Base-by-base conservation (phyloP, 2,888 invertebrate genomes). In the Pediacus dermestoides region DNA sequence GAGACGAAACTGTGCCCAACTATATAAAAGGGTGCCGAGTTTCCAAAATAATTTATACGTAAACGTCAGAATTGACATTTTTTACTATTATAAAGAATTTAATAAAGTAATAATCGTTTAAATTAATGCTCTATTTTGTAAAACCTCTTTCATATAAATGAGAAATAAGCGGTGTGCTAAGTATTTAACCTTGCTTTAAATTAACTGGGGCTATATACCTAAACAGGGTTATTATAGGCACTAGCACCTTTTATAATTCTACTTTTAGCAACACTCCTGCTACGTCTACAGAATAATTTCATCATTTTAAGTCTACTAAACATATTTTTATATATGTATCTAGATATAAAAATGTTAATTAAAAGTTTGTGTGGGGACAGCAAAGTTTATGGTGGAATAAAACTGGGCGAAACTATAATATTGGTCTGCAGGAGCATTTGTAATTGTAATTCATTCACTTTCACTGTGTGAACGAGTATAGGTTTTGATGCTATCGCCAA, bases 401-500 rank as follows among this genome's bases (percentile, higher is more conserved):
- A n/a, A n/a, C n/a, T n/a, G n/a, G n/a, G n/a, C n/a, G n/a, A n/a
- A n/a, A n/a, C n/a, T n/a, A n/a, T n/a, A n/a, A n/a, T n/a, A n/a
- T n/a, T n/a, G n/a, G n/a, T n/a, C n/a, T n/a, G n/a, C n/a, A n/a
- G n/a, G n/a, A n/a, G n/a, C n/a, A 18, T 18, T 18, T 18, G 21
- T 18, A 18, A 18, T 18, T 18, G 6, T 18, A 18, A 18, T 18
- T 18, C n/a, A 54, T 53, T 57, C 50, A 52, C 50, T 53, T 55
- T 50, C 46, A 45, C 45, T 45, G 42, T 44, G 23, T 23, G 46
- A 48, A 41, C 39, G 46, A 44, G 36, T 37, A 38, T 49, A 48
- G 42, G 53, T 48, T 55, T 50, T 58, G 55, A 53, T 53, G 53
- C 38, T 58, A 55, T 54, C 54, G 44, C 33, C 36, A 15, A 18